Base-by-base conservation (phyloP, 2,113 vertebrate genomes). In the Caranx ignobilis region DNA sequence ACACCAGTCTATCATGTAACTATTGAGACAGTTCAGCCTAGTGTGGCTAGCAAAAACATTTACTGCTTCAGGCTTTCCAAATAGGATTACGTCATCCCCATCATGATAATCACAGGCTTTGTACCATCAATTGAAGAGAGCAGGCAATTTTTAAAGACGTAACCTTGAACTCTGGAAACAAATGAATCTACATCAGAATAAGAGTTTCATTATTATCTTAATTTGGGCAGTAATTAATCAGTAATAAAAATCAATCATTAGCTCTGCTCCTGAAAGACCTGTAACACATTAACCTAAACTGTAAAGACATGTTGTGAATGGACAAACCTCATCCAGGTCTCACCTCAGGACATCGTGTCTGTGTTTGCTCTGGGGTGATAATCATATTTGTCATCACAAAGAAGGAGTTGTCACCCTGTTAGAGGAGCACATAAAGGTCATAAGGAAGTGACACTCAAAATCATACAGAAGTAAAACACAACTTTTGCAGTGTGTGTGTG, bases 311-410 rank as follows among this genome's bases (percentile, higher is more conserved):
- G 12, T 13, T 26, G 50, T 18, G 2, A 35, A 10, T 41, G 8
- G 11, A 2, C 39, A 41, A 10, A 10, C 8, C 6, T 10, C 18
- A 54, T 21, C 8, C 35, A 45, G 0, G 4, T 60, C 88, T 84
- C 72, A 92, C 91, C 83, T 89, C 85, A 45, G 88, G 77, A 75
- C 91, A 91, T 1, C 76, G 78, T 15, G 85, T 75, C 84, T 90
- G 88, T 15, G 8, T 85, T 67, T 91, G 90, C 19, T 19, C 15
- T 1, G 82, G 69, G 31, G 91, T 90, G 5, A 84, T 4, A 15
- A 89, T 50, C 83, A 88, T 47, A 32, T 92, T 91, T 0, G 91
- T 92, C 59, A 92, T 11, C 54, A 92, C 79, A 62, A 92, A 91
- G 76, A 91, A 92, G 9, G 89, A 89, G 3, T 54, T 6, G 37